Evolutionary conservation across 2,797 vertebrate species (phyloP).

Genomic region (Lepilemur ruficaudatus): DNA sequence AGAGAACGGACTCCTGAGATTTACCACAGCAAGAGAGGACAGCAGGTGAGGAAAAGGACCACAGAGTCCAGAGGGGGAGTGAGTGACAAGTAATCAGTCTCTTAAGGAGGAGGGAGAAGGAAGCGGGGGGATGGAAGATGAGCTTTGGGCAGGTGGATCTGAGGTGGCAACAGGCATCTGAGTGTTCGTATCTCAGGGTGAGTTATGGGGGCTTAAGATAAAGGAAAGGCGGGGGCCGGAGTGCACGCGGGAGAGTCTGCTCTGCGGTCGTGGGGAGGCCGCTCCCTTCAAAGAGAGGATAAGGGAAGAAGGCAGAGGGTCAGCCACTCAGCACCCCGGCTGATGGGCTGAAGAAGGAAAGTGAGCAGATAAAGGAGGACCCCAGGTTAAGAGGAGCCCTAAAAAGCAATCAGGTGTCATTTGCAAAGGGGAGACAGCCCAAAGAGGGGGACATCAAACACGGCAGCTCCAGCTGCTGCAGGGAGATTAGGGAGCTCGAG

Average conservation of each 20-base stretch:
- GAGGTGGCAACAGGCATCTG: background rate
- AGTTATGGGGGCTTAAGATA: too few relatives aligned
- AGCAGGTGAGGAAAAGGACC: background rate
- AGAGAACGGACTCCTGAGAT: background rate
- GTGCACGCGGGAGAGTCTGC: background rate
- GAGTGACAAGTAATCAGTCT: background rate
- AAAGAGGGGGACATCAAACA: background rate
- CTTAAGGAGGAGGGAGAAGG: background rate
- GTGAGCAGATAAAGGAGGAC: background rate
- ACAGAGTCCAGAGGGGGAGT: background rate
- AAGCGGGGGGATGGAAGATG: background rate
- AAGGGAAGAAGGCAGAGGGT: background rate
- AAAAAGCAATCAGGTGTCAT: background rate
- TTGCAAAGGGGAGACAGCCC: background rate
- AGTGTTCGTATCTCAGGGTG: background rate
- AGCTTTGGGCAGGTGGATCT: background rate
- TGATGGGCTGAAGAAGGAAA: background rate
- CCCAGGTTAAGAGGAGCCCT: background rate
- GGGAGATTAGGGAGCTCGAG: background rate
- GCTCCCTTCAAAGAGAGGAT: background rate
- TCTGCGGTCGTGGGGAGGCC: background rate
- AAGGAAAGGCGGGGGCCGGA: background rate
- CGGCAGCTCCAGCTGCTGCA: background rate
- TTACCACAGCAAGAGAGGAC: background rate
- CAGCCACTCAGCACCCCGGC: background rate